Evolutionary conservation across 2,888 invertebrate species (phyloP).

Genomic region (Pocota personata): DNA sequence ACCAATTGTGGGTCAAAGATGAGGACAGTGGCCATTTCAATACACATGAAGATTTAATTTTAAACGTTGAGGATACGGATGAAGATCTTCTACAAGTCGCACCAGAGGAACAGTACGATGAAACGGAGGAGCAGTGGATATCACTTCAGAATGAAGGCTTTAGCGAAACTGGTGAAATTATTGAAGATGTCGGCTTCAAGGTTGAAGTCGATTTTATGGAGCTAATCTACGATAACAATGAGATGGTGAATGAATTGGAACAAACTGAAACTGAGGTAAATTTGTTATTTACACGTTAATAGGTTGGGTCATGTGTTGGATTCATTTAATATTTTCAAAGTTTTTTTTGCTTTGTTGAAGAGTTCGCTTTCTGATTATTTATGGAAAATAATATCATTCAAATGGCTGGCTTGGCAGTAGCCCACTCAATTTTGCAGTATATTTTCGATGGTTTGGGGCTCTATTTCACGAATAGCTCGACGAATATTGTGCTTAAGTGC

Average conservation of each 20-base stretch:
- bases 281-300: too few relatives aligned
- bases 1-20: constrained; percentile 23
- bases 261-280: constrained; percentile 1
- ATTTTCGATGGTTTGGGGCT: too few relatives aligned
- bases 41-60: constrained; percentile 2
- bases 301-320: too few relatives aligned
- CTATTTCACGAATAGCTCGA: too few relatives aligned
- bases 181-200: background rate
- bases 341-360: too few relatives aligned
- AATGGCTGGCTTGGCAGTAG: too few relatives aligned
- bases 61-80: background rate
- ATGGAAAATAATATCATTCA: too few relatives aligned
- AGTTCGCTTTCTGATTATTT: too few relatives aligned
- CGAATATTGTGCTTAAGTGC: too few relatives aligned
- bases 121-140: constrained; percentile 32
- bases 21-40: background rate
- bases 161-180: background rate
- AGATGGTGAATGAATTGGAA: background rate
- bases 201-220: background rate
- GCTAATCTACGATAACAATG: background rate
- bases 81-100: background rate
- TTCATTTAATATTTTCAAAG: too few relatives aligned
- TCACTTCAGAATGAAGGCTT: background rate
- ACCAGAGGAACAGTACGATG: background rate
- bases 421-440: too few relatives aligned